Base-by-base conservation (phyloP, 2,113 vertebrate genomes). In the Ictidomys tridecemlineatus region DNA sequence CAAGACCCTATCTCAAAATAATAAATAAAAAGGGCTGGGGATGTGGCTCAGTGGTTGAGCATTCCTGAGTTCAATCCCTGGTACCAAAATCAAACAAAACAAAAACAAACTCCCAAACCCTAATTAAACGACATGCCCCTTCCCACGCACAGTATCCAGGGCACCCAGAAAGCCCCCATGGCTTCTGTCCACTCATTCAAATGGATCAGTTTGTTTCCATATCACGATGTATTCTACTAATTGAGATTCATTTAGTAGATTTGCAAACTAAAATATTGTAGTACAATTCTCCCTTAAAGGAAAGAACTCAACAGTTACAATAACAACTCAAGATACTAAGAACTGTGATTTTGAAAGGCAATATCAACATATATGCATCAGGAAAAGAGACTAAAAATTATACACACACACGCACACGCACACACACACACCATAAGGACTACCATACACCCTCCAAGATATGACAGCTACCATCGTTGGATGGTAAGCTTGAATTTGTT, bases 331-430 rank as follows among this genome's bases (percentile, higher is more conserved):
- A 53, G 30, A 63, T 67, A 85, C 5, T 67, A 85, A 88, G 83
- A 93, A 65, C 8, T 86, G 13, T 78, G 48, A 37, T 74, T 93
- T 87, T 12, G 78, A 88, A 93, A 95, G 51, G 58, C 8, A 94
- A 22, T 37, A 61, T 9, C 32, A 5, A 30, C 72, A 8, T 56
- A 32, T 93, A n/a, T 67, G 39, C 63, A 4, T 9, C 45, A 20
- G 37, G 61, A 93, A 91, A 48, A 70, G 5, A 93, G 37, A 67
- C 65, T 67, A 28, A 4, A 91, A 42, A 69, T 80, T 39, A 45
- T 0, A 84, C 22, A 61, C 32, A 30, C 14, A 70, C 32, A 30
- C 14, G 61, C 5, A 5, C 20, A 34, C 22, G 53, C 7, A 76
- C 34, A 53, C 37, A 20, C 61, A 56, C 28, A 51, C 53, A 65